phyloP scores from a whole-genome alignment of 2,888 invertebrate genomes.

The Seladonia tumulorum region DNA sequence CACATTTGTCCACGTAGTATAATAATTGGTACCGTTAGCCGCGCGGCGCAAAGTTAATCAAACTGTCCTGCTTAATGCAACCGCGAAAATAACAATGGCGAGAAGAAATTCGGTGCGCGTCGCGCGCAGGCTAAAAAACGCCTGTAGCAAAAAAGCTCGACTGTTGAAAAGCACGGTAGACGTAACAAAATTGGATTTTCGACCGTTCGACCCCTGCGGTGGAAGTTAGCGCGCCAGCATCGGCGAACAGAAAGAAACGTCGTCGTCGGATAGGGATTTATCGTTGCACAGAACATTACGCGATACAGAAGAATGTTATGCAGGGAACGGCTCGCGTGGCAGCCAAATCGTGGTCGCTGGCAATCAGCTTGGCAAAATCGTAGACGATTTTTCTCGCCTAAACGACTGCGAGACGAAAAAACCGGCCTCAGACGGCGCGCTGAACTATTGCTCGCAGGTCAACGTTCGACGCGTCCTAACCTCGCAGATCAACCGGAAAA shows the following conservation, averaged over 20 bases:
- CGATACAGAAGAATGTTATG: slow-evolving; percentile 43
- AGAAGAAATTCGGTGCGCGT: slow-evolving; percentile 9
- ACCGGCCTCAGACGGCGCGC: slow-evolving; percentile 12
- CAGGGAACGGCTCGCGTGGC: slow-evolving; percentile 42
- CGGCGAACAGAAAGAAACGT: slow-evolving; percentile 17
- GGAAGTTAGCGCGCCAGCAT: slow-evolving; percentile 35
- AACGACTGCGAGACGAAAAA: slow-evolving; percentile 28
- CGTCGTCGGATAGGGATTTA: slow-evolving; percentile 43
- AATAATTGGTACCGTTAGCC: too few species aligned
- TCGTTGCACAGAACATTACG: slow-evolving; percentile 35
- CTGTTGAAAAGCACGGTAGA: slow-evolving; percentile 23
- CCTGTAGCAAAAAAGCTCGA: slow-evolving; percentile 21
- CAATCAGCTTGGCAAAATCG: slow-evolving; percentile 47
- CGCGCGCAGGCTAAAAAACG: background rate
- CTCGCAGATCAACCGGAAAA: background rate
- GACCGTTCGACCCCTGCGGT: slow-evolving; percentile 18
- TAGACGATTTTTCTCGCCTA: slow-evolving; percentile 34
- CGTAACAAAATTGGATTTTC: slow-evolving; percentile 34
- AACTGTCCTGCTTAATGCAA: background rate
- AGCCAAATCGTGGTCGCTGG: slow-evolving; percentile 37
- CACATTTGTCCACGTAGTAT: too few species aligned
- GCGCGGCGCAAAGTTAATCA: background rate
- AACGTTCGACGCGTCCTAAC: background rate
- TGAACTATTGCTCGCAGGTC: slow-evolving; percentile 10
- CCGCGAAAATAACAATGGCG: slow-evolving; percentile 1